phyloP scores from a whole-genome alignment of 1,140 invertebrate species.

The Capitella teleta region DNA sequence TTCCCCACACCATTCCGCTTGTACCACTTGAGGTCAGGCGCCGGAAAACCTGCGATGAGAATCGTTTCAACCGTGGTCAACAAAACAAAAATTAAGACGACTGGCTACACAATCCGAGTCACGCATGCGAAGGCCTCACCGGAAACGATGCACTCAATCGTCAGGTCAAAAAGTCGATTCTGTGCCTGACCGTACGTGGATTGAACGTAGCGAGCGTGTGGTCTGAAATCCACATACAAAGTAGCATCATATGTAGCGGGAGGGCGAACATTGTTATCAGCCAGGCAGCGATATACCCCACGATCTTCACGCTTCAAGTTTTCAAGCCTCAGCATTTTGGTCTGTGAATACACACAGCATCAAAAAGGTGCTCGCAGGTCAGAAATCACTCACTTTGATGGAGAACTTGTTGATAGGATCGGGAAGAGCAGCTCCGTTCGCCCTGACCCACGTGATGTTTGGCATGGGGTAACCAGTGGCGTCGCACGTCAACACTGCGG shows the following conservation, averaged over 20 bases:
- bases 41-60: conserved; percentile 23
- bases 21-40: conserved; percentile 23
- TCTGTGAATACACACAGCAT: conserved; percentile 12
- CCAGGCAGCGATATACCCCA: conserved; percentile 35
- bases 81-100: background rate
- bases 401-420: conserved; percentile 11
- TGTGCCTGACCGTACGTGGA: conserved; percentile 34
- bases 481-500: conserved; percentile 54
- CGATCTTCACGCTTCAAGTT: conserved; percentile 20
- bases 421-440: conserved; percentile 25
- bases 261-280: conserved; percentile 36
- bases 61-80: background rate
- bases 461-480: conserved; percentile 73
- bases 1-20: conserved; percentile 5
- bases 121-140: conserved; percentile 17
- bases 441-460: conserved; percentile 61
- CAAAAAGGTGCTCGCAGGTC: background rate
- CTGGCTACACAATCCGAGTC: background rate
- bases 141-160: conserved; percentile 31
- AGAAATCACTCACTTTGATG: background rate
- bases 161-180: conserved; percentile 29
- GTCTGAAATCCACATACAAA: conserved; percentile 25
- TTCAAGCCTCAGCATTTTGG: conserved; percentile 13
- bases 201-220: conserved; percentile 23
- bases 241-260: conserved; percentile 28